A percentile compares a stretch with the other conserved stretches of the same genome.
phyloP scores from a whole-genome alignment of 1,140 invertebrate genomes.

The Camponotus pennsylvanicus region DNA sequence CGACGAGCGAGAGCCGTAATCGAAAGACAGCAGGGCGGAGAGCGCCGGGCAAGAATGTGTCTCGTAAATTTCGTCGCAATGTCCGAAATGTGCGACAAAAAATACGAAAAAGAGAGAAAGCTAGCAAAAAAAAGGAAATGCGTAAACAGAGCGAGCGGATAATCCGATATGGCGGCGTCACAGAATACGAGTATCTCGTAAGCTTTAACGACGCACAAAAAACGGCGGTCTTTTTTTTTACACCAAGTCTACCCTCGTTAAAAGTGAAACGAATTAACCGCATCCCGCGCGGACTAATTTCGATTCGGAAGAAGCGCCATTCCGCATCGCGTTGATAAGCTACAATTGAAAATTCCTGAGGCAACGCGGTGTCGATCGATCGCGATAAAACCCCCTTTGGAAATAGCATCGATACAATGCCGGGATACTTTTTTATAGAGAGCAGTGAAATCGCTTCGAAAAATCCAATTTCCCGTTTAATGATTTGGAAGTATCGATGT shows the following conservation, averaged over 20 bases:
- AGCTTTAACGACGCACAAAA: slow-evolving; percentile 41
- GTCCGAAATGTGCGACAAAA: slow-evolving; percentile 14
- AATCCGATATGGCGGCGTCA: slow-evolving; percentile 26
- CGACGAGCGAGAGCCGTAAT: slow-evolving; percentile 27
- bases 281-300: slow-evolving; percentile 25
- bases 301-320: not conserved
- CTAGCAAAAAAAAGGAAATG: not conserved
- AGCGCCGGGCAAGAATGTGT: slow-evolving; percentile 47
- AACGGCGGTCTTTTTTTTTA: not conserved
- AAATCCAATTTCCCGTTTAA: slow-evolving; percentile 11
- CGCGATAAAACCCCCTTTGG: not conserved
- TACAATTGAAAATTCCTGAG: slow-evolving; percentile 24
- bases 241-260: not conserved
- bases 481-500: not conserved
- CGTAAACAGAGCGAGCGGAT: slow-evolving; percentile 24
- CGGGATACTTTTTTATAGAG: not conserved
- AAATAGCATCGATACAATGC: not conserved
- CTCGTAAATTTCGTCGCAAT: slow-evolving; percentile 54
- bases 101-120: not conserved
- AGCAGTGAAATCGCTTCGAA: slow-evolving; percentile 5
- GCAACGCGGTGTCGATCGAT: not conserved
- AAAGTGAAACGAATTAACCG: slow-evolving; percentile 29
- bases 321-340: slow-evolving; percentile 13
- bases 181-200: not conserved
- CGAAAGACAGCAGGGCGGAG: not conserved